Evolutionary conservation across 2,797 vertebrate species (phyloP), one percentile per base, ranked within the genome.

Genomic region (Salmo trutta): DNA sequence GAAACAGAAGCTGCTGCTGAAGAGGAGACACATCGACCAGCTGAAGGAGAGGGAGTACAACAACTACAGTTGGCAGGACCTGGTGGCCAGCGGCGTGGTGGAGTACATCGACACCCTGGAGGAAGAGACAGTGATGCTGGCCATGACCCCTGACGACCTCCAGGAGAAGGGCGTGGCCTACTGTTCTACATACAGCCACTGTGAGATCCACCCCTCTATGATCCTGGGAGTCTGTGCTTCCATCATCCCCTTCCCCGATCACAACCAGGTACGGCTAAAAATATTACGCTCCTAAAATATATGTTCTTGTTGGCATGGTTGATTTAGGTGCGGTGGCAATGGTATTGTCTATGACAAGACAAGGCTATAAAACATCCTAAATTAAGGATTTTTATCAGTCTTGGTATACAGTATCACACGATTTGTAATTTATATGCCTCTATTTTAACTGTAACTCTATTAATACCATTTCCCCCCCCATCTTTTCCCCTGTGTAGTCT

Each of bases 1-100:
- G 87, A 99, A 99, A 75, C 98, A 99, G 83, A 99, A 99, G 70
- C 91, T 99, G 2, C 90, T 99, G 75, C 89, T 99, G 82, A 99
- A 99, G 93, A 96, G 97, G 83, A 94, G 98, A 19, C 98, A 99
- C 86, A 99, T 99, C 41, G 98, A 99, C 90, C 98, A 99, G 17
- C 88, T 99, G 77, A 99, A 99, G 87, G 98, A 99, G 86, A 87
- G 97, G 54, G 98, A 99, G 85, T 99, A 99, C 91, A 99, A 99
- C 92, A 99, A 99, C 83, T 99, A 99, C 93, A 99, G 98, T 89
- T 99, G 98, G 98, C 98, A 99, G 95, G 98, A 99, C 86, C 90
- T 99, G 0, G 98, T 99, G 79, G 98, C 98, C 19, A 99, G 97
- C 0, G 98, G 98, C 0, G 98, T 99, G 53, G 98, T 99, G 12